Conservation (phyloP, 2,888 invertebrate genomes). For the Chouioia cunea region DNA sequence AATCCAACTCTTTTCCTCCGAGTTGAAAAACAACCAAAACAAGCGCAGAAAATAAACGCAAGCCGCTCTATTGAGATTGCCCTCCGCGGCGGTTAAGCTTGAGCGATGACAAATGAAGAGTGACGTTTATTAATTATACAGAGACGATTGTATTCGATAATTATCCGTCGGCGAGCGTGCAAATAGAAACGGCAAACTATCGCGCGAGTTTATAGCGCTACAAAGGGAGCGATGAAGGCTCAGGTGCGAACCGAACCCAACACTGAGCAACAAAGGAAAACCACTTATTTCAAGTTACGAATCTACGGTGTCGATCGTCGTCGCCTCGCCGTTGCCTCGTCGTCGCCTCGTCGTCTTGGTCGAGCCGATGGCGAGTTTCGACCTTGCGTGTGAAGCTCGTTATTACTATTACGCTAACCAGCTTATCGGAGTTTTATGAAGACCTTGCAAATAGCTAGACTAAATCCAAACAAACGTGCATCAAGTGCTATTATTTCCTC, state of each 20-base stretch:
- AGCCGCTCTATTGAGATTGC: no score
- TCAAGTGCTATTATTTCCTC: no score
- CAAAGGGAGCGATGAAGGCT: background rate
- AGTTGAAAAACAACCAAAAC: no score
- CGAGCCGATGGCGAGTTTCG: background rate
- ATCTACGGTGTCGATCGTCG: no score
- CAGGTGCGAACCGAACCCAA: no score
- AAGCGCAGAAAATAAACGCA: no score
- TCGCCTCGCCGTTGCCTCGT: no score
- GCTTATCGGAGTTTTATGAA: constrained; percentile 29
- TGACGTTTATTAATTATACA: constrained; percentile 26
- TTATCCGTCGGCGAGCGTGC: background rate
- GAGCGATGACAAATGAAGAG: constrained; percentile 17
- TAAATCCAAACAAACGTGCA: no score
- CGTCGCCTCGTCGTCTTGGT: background rate
- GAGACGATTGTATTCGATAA: constrained; percentile 22
- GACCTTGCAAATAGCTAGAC: constrained; percentile 12
- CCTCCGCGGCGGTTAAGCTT: no score
- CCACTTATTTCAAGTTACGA: no score
- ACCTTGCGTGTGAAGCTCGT: constrained; percentile 12
- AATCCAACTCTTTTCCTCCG: no score
- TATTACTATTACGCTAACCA: constrained; percentile 21
- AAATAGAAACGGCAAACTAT: background rate
- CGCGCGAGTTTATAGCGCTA: background rate
- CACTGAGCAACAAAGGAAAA: no score